Evolutionary conservation across 2,888 invertebrate species (phyloP), one percentile per base, ranked within the genome.

Genomic region (Erebia aethiops): DNA sequence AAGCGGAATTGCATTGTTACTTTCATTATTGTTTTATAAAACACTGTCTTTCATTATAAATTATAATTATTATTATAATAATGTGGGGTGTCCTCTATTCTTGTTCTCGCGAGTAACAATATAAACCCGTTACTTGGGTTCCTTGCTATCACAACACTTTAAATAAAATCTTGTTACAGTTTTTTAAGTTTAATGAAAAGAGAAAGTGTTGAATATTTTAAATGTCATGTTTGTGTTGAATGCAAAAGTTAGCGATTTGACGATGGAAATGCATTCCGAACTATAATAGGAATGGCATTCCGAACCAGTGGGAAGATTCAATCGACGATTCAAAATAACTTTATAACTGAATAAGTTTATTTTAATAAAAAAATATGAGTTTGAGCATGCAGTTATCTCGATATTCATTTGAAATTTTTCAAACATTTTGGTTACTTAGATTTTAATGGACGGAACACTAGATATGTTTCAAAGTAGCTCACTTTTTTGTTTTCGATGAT

Each of bases 61-160:
- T 56, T 11, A 46, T 18, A 18, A 46, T n/a, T n/a, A n/a, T n/a
- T n/a, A n/a, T n/a, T n/a, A n/a, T 18, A 41, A 61, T 16, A 1
- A 11, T 43, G 21, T 62, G 10, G 9, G 13, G 60, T 68, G 74
- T 61, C 65, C 71, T 71, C 58, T 56, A 65, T 64, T 52, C 63
- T 63, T 63, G 58, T 75, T 71, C 71, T 62, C 57, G 58, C 56
- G 21, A 14, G 51, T 65, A 71, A 75, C 72, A 77, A 76, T 76
- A 71, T 67, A n/a, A 18, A 9, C 21, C 75, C 75, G 76, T 76
- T 75, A 74, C 56, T 74, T 62, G 74, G 69, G 72, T 70, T 71
- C 71, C 71, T 49, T 70, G 10, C 1, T 26, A 57, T 16, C 52
- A 7, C 8, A 52, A n/a, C 8, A 43, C 11, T 43, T 43, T 43